Base-by-base conservation (phyloP, 2,113 vertebrate genomes). In the Megaptera novaeangliae region DNA sequence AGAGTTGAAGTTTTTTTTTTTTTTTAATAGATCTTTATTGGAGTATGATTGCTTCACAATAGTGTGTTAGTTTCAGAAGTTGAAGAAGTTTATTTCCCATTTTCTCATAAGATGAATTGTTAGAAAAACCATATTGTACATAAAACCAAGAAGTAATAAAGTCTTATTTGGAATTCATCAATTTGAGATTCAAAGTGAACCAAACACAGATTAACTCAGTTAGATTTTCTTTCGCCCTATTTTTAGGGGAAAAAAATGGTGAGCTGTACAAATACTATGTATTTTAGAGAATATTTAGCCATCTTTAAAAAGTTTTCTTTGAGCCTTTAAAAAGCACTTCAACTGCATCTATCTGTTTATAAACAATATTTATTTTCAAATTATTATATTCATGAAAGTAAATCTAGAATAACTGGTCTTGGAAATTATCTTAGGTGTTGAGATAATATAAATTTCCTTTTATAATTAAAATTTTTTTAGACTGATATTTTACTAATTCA, bases 361-460 rank as follows among this genome's bases (percentile, higher is more conserved):
- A 71, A 97, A 41, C 15, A 59, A 44, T 88, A 59, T 29, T 64
- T 25, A 74, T 81, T 64, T 68, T 64, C 39, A 23, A 95, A 80
- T 66, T n/a, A 69, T 57, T 81, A 72, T 49, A 80, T 57, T 63
- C 41, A 95, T 86, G 57, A 88, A 96, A 81, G 57, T 78, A 86
- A 81, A 68, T 46, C 8, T 69, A 75, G 27, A 20, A 77, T 68
- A 86, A 44, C 39, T 46, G 71, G 25, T 81, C 49, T 61, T 93
- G 10, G 15, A 17, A 89, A 46, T 44, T 92, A 74, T 39, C 68
- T 75, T 52, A 95, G 64, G 75, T 66, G 92, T 57, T 74, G 80
- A 96, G 69, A 75, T 84, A 78, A 86, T 91, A 83, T 64, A 88
- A 49, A 82, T 88, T 64, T 23, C 20, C 36, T 78, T 97, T 94